A percentile compares a stretch with the other conserved stretches of the same genome.
Conservation (phyloP, 2,888 invertebrate species). For the Desoria tigrina region DNA sequence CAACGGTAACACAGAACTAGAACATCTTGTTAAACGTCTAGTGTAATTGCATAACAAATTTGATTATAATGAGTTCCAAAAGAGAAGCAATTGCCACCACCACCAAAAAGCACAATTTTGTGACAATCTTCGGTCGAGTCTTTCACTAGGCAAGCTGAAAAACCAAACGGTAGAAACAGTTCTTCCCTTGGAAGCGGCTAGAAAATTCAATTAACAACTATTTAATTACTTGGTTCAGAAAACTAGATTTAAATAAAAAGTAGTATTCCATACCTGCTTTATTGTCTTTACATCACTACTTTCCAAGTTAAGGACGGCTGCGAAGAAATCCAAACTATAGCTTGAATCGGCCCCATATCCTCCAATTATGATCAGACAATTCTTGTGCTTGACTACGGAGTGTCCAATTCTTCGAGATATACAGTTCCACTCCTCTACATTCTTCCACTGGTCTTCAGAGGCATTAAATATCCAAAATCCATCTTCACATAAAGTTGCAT, state of each 20-base stretch:
- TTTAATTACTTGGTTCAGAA: no score
- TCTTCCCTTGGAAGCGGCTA: slow-evolving; percentile 33
- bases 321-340: slow-evolving; percentile 42
- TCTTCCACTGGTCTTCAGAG: slow-evolving; percentile 35
- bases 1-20: no score
- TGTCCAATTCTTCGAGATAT: slow-evolving; percentile 42
- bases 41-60: slow-evolving; percentile 27
- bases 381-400: slow-evolving; percentile 29
- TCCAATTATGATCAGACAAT: slow-evolving; percentile 44
- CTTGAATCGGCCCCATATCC: slow-evolving; percentile 48
- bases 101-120: slow-evolving; percentile 44
- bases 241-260: no score
- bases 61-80: slow-evolving; percentile 51
- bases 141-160: slow-evolving; percentile 32
- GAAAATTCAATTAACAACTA: slow-evolving; percentile 5
- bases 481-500: slow-evolving; percentile 42
- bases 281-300: slow-evolving; percentile 27
- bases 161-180: slow-evolving; percentile 50
- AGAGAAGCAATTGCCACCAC: slow-evolving; percentile 51
- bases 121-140: slow-evolving; percentile 21
- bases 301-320: slow-evolving; percentile 41
- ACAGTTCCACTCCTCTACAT: slow-evolving; percentile 29
- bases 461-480: slow-evolving; percentile 41
- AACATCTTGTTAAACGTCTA: slow-evolving; percentile 16
- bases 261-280: no score